These are phyloP conservation scores for Shinisaurus crocodilurus DNA, from an alignment of 2,113 vertebrate species.

Conservation along the genomic window DNA sequence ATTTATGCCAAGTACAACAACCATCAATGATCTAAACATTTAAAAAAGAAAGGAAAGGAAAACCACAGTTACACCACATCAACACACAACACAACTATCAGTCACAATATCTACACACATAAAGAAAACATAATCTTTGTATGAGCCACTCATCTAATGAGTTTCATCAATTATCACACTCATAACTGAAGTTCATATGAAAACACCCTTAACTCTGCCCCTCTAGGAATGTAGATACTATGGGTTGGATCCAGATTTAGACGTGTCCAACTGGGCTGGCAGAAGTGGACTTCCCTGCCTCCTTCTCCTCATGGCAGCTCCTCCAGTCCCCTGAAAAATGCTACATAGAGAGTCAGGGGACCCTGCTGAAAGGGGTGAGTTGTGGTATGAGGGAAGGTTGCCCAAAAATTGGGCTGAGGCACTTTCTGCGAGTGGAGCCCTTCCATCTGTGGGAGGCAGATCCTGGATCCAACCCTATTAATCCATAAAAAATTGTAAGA, in stretches of 20 bases:
- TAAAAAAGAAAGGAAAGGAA: rapidly evolving
- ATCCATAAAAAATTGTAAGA: background rate
- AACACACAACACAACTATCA: slow-evolving; percentile 40
- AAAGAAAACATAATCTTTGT: slow-evolving; percentile 31
- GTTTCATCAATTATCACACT: slow-evolving; percentile 10
- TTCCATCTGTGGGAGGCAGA: too few species aligned
- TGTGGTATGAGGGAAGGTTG: too few species aligned
- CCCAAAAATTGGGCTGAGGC: too few species aligned
- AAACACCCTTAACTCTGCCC: slow-evolving; percentile 35
- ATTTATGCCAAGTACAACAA: slow-evolving; percentile 15
- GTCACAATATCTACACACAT: slow-evolving; percentile 18
- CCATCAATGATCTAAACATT: slow-evolving; percentile 35
- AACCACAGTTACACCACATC: slow-evolving; percentile 13
- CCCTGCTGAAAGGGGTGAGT: too few species aligned
- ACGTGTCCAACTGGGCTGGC: too few species aligned
- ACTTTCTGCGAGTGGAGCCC: too few species aligned
- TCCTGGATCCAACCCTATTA: too few species aligned
- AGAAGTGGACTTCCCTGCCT: too few species aligned
- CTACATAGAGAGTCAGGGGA: too few species aligned
- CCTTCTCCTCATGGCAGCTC: too few species aligned
- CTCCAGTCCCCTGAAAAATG: too few species aligned
- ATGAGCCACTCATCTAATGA: background rate
- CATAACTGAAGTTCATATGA: slow-evolving; percentile 22
- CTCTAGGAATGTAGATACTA: rapidly evolving
- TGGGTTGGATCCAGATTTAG: too few species aligned